A percentile compares a stretch with the other conserved stretches of the same genome.
phyloP scores from a whole-genome alignment of 2,113 vertebrate species.

The Tenebrosternarchus preto region DNA sequence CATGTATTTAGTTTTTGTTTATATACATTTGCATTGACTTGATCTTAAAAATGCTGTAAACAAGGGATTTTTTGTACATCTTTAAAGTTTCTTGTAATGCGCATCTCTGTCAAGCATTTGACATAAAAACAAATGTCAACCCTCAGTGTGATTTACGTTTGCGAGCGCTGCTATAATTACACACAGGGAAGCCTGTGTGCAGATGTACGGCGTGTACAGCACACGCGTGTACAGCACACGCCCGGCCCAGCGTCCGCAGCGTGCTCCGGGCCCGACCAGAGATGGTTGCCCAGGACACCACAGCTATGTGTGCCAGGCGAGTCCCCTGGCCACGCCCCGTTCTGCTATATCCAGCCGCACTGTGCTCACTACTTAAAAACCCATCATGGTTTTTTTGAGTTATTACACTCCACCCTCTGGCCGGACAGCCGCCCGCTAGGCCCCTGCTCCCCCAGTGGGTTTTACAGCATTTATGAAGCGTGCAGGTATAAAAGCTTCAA shows the following conservation, averaged over 20 bases:
- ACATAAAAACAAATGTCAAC: slow-evolving; percentile 14
- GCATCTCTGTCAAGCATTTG: not conserved
- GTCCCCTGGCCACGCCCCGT: slow-evolving; percentile 33
- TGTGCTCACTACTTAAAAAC: slow-evolving; percentile 64
- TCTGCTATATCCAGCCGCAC: slow-evolving; percentile 59
- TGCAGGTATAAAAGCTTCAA: slow-evolving; percentile 47
- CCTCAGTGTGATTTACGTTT: slow-evolving; percentile 1
- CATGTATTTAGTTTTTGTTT: not conserved
- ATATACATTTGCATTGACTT: not conserved
- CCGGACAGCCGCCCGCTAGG: too few species aligned
- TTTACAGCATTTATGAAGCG: slow-evolving; percentile 36
- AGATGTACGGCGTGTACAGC: not conserved
- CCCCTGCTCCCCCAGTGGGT: slow-evolving; percentile 9
- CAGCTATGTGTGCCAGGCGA: slow-evolving; percentile 57
- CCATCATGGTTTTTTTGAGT: slow-evolving; percentile 58
- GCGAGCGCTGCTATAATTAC: not conserved
- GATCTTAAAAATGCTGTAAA: not conserved
- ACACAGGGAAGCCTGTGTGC: not conserved
- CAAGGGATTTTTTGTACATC: not conserved
- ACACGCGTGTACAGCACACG: not conserved
- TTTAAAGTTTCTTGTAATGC: not conserved
- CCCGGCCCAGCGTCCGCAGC: not conserved
- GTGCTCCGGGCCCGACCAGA: not conserved
- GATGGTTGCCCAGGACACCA: slow-evolving; percentile 52
- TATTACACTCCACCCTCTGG: slow-evolving; percentile 61